A percentile compares a stretch with the other conserved stretches of the same genome.
phyloP scores from a whole-genome alignment of 2,113 vertebrate species.

The Saccopteryx leptura region DNA sequence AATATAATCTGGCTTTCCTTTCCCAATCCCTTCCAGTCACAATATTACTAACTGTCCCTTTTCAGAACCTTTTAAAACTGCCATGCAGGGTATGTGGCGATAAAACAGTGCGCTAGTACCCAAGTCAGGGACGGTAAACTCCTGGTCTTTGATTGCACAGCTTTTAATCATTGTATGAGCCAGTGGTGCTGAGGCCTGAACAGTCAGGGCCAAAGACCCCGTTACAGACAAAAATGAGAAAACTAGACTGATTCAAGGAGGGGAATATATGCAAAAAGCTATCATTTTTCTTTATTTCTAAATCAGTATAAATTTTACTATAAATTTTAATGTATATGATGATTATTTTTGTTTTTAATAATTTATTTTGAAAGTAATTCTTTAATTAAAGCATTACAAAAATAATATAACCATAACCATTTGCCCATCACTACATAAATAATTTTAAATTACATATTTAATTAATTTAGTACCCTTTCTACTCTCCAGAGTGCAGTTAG shows the following conservation, averaged over 20 bases:
- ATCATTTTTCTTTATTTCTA: not conserved
- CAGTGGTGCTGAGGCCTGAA: no score
- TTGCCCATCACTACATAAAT: not conserved
- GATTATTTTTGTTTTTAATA: not conserved
- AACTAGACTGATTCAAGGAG: not conserved
- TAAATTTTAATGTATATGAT: not conserved
- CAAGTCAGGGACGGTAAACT: no score
- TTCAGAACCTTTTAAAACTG: not conserved
- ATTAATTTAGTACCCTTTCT: not conserved
- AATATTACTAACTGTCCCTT: not conserved
- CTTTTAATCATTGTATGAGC: fast-evolving
- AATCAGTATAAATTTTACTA: not conserved
- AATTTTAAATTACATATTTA: not conserved
- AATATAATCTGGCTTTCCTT: not conserved
- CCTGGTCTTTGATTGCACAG: not conserved
- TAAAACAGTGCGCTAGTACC: not conserved
- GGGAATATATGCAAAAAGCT: not conserved
- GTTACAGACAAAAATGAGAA: not conserved
- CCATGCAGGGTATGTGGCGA: not conserved
- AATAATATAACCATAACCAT: not conserved
- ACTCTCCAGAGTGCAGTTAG: not conserved
- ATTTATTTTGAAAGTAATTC: slow-evolving; percentile 15
- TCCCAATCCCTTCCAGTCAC: not conserved
- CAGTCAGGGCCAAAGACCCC: fast-evolving
- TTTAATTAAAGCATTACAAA: not conserved